Base-by-base conservation (phyloP, 23 tunicate genomes). In the Ascidia mentula region DNA sequence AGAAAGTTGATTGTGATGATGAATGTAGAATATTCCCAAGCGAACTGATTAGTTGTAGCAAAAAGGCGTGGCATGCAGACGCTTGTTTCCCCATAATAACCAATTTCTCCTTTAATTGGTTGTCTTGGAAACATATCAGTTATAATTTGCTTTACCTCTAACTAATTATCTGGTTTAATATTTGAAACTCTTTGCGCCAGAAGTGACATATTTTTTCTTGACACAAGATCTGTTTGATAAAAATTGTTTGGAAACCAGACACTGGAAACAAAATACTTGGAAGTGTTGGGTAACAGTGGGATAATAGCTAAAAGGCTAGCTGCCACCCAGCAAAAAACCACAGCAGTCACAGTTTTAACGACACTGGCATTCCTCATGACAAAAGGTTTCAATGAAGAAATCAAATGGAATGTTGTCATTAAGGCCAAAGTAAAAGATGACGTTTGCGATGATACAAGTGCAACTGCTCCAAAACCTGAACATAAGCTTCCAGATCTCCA, bases 61-160 rank as follows among this genome's bases (percentile, higher is more conserved):
- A 78, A 78, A 31, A 78, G 18, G 22, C 46, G 71, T 36, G 82
- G 82, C 82, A 78, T 17, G 74, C 82, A 78, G 5, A 78, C 71
- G 39, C 82, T 36, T 7, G 82, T 78, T 33, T 40, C 82, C 22
- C 82, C 82, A 40, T 32, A 78, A 36, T 78, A 78, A 12, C 82
- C 82, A 40, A 78, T 45, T 40, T 40, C 39, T 28, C n/a, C n/a
- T n/a, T 34, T 45, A 3, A 26, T 28, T 15, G 28, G 18, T 34
- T 28, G 6, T 31, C 17, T n/a, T 18, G 65, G 65, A 53, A 53
- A 53, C 65, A 28, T 20, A 3, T 53, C 24, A 20, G 22, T 9
- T 20, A 53, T 53, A 5, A 5, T 53, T 53, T 53, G 28, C 65
- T 53, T 53, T 9, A 28, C 65, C 65, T 53, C 24, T 53, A 20